These are phyloP conservation scores for Aldrovandia affinis DNA, from an alignment of 2,797 vertebrate genomes.

Conservation along the genomic window DNA sequence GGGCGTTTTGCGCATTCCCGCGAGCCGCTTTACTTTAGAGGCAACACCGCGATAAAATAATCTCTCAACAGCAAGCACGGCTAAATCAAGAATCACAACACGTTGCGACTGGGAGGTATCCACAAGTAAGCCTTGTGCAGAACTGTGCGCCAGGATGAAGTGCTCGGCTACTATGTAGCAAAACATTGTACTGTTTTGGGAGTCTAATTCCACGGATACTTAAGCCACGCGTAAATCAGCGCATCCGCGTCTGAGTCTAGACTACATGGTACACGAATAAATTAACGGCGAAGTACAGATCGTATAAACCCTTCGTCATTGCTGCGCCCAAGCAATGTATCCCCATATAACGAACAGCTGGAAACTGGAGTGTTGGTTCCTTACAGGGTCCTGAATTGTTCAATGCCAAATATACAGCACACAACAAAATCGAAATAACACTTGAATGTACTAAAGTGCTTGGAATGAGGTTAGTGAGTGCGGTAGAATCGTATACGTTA, in stretches of 20 bases:
- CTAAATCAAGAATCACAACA: slow-evolving; percentile 30
- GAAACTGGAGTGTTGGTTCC: neutral
- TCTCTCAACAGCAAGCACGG: neutral
- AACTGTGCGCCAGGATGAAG: neutral
- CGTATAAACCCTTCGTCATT: neutral
- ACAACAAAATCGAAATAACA: neutral
- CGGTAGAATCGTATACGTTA: neutral
- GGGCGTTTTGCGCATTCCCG: slow-evolving; percentile 46
- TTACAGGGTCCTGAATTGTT: neutral
- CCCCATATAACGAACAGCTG: neutral
- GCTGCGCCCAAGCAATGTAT: neutral
- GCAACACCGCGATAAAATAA: slow-evolving; percentile 33
- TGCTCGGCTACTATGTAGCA: neutral
- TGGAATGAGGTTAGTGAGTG: neutral
- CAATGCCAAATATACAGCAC: neutral
- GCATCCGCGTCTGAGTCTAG: too few relatives aligned
- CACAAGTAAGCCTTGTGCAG: neutral
- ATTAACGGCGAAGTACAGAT: neutral
- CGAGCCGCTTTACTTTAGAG: slow-evolving; percentile 48
- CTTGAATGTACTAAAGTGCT: neutral
- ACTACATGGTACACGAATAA: neutral
- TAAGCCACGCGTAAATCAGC: too few relatives aligned
- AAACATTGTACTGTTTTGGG: neutral
- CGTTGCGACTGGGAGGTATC: neutral
- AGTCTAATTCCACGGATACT: too few relatives aligned